These are phyloP conservation scores for Proteles cristata DNA, from an alignment of 2,113 vertebrate genomes.

Conservation along the genomic window DNA sequence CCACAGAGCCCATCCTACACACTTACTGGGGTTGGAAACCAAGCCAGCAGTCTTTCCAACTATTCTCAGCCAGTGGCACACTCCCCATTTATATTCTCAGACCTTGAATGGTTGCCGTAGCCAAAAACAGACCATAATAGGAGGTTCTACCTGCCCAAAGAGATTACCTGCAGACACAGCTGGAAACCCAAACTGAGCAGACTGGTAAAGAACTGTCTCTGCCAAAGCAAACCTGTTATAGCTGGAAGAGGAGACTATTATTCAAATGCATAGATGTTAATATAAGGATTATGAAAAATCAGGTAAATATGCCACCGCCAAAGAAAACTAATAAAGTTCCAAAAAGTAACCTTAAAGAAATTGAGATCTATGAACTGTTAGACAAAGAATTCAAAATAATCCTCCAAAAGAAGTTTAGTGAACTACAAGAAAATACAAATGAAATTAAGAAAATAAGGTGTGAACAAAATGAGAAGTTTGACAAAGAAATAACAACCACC, in stretches of 20 bases:
- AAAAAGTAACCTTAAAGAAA: background rate
- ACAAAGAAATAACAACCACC: background rate
- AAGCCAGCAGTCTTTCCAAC: background rate
- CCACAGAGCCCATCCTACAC: background rate
- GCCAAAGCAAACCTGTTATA: background rate
- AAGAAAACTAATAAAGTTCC: background rate
- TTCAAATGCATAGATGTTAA: background rate
- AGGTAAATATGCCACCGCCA: background rate
- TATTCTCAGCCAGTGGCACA: background rate
- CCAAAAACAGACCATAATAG: background rate
- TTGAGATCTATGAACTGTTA: background rate
- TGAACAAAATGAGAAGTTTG: background rate
- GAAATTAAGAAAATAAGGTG: background rate
- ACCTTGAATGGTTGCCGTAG: background rate
- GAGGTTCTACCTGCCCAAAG: background rate
- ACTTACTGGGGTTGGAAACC: background rate
- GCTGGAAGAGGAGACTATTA: background rate
- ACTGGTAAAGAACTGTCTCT: background rate
- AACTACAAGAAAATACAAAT: background rate
- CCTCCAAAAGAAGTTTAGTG: background rate
- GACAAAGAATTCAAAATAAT: background rate
- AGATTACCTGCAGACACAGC: background rate
- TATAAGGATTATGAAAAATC: background rate
- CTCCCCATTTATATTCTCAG: background rate
- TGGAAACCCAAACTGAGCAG: background rate